Evolutionary conservation across 2,888 invertebrate genomes (phyloP), one percentile per base, ranked within the genome.

Genomic region (Mechanitis mazaeus): DNA sequence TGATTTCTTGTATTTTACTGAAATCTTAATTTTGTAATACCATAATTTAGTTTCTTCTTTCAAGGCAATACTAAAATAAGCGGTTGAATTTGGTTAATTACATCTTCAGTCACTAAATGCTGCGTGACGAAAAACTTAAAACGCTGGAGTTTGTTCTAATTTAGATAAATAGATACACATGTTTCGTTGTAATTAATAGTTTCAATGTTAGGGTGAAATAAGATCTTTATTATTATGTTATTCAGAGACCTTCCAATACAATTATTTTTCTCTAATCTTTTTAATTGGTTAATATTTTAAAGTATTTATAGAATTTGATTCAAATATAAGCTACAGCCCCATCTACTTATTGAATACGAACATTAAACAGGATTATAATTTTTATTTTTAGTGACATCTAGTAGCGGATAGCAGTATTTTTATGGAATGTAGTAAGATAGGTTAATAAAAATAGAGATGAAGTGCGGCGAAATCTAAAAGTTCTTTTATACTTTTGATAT

Each of bases 141-240:
- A 60, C 59, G 50, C 45, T 62, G 20, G 54, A 42, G 20, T 75
- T 75, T 72, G 73, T 73, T 77, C 75, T 78, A 79, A 79, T 80
- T 79, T 77, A 75, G 74, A 71, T 70, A 77, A 76, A 76, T 79
- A 76, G 75, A 75, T 73, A 76, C 78, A 75, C 72, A 71, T 75
- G 72, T 75, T 73, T 72, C 75, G 74, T 75, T 74, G 69, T 72
- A 72, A 70, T 69, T 78, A 78, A 78, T 77, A 76, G 75, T 75
- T 75, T 70, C 70, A 70, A 50, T 62, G 58, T 31, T 33, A n/a
- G 33, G 54, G 31, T 20, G 31, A 28, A 38, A 42, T 31, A 9
- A 12, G 12, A 31, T 42, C 11, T 20, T 42, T 42, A 38, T 20
- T 20, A 20, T 20, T 20, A 20, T 20, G 20, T 20, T 20, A 20